These are phyloP conservation scores for Agapornis canus DNA, from an alignment of 2,797 vertebrate species.

Conservation along the genomic window DNA sequence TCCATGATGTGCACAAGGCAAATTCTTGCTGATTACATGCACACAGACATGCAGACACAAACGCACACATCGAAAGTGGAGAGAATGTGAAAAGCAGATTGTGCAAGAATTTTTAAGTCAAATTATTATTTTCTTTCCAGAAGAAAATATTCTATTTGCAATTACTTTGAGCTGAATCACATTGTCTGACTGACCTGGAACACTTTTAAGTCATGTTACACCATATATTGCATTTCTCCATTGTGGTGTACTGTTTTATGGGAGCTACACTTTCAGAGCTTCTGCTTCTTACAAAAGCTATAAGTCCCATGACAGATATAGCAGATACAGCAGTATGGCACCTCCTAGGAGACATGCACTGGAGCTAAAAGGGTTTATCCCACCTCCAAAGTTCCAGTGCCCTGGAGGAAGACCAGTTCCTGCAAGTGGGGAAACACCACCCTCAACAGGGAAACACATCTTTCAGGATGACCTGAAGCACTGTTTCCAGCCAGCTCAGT, in stretches of 20 bases:
- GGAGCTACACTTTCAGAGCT: neutral
- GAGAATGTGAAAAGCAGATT: neutral
- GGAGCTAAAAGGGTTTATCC: neutral
- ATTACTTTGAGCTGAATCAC: neutral
- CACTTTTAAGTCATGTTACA: neutral
- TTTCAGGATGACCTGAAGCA: neutral
- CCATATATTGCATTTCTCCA: neutral
- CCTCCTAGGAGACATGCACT: fast-evolving
- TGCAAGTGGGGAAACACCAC: fast-evolving
- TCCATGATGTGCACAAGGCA: neutral
- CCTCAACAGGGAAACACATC: fast-evolving
- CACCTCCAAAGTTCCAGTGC: neutral
- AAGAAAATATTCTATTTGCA: neutral
- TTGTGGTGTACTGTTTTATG: neutral
- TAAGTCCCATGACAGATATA: neutral
- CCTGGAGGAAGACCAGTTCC: neutral
- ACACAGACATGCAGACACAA: neutral
- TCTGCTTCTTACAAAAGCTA: neutral
- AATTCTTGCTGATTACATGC: neutral
- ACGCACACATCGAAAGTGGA: fast-evolving
- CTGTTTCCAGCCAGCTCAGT: neutral
- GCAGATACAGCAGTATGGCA: neutral
- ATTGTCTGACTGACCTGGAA: neutral
- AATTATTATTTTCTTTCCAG: neutral
- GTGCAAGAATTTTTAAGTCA: neutral